A percentile compares a stretch with the other conserved stretches of the same genome.
phyloP scores from a whole-genome alignment of 2,113 vertebrate species.

The Bostrychus sinensis region DNA sequence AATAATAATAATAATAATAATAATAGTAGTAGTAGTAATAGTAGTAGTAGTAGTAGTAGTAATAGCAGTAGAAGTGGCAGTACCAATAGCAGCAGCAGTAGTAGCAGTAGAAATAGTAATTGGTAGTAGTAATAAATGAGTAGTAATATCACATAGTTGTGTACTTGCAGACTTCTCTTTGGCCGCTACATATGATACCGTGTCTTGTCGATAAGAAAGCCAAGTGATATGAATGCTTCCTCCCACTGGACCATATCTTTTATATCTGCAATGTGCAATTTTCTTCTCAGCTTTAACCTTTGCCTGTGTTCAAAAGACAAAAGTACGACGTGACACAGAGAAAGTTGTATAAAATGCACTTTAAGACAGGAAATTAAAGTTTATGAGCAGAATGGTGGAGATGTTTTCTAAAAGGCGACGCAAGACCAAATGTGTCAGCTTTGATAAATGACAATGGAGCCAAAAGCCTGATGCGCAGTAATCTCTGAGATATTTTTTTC shows the following conservation, averaged over 20 bases:
- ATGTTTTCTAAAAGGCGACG: conserved; percentile 22
- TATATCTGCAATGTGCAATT: conserved; percentile 50
- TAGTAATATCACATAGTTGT: too few species aligned
- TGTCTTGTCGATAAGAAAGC: conserved; percentile 50
- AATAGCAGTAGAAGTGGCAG: background rate
- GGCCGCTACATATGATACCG: conserved; percentile 39
- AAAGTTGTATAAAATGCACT: conserved; percentile 37
- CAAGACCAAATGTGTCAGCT: conserved; percentile 30
- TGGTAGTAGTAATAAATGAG: too few species aligned
- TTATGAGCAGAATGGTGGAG: conserved; percentile 17
- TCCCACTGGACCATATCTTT: conserved; percentile 27
- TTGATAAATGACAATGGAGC: conserved; percentile 32
- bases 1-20: too few species aligned
- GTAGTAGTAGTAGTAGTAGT: background rate
- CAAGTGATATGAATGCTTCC: conserved; percentile 21
- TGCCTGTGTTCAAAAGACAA: conserved; percentile 34
- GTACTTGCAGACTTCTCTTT: conserved; percentile 31
- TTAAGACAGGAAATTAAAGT: conserved; percentile 60
- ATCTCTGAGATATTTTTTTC: conserved; percentile 23
- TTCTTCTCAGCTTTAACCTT: conserved; percentile 46
- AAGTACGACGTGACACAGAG: conserved; percentile 26
- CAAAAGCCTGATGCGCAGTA: conserved; percentile 15
- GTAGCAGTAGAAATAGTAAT: too few species aligned
- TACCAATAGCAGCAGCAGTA: background rate
- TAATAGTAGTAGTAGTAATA: too few species aligned